Conservation (phyloP, 2,888 invertebrate species). For the Rotaria sp. region DNA sequence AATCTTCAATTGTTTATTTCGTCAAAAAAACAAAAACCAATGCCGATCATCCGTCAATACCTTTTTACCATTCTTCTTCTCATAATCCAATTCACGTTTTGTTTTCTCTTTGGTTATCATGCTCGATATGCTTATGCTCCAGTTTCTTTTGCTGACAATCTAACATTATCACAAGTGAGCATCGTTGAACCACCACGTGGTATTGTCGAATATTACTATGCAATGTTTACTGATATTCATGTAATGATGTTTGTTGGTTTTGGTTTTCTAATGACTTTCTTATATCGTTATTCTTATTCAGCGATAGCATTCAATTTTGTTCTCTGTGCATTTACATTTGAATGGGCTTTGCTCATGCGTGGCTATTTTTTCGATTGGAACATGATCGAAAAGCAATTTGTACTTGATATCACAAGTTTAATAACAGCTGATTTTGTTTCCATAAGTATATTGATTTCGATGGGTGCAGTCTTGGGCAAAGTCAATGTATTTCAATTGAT, state of each 20-base stretch:
- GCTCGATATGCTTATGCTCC: background rate
- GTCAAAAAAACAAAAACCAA: no score
- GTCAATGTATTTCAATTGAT: constrained; percentile 56
- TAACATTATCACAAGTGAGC: background rate
- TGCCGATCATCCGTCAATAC: background rate
- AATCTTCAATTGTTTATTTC: no score
- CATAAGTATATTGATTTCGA: constrained; percentile 56
- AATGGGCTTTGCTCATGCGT: constrained; percentile 65
- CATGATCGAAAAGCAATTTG: background rate
- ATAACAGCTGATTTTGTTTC: constrained; percentile 53
- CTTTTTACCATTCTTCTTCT: background rate
- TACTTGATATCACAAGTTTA: constrained; percentile 45
- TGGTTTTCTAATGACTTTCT: constrained; percentile 88
- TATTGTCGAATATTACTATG: constrained; percentile 38
- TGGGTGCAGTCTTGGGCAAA: constrained; percentile 42
- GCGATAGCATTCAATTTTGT: constrained; percentile 79
- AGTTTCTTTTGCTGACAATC: background rate
- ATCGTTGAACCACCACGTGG: background rate
- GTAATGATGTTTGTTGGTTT: constrained; percentile 95
- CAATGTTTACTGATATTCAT: constrained; percentile 67
- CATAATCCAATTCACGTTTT: background rate
- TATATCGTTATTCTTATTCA: constrained; percentile 80
- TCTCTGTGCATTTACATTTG: constrained; percentile 72
- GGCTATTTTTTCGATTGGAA: constrained; percentile 38
- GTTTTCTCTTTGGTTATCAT: background rate